Conservation (phyloP, 2,113 vertebrate genomes). For the Amphiprion percula region DNA sequence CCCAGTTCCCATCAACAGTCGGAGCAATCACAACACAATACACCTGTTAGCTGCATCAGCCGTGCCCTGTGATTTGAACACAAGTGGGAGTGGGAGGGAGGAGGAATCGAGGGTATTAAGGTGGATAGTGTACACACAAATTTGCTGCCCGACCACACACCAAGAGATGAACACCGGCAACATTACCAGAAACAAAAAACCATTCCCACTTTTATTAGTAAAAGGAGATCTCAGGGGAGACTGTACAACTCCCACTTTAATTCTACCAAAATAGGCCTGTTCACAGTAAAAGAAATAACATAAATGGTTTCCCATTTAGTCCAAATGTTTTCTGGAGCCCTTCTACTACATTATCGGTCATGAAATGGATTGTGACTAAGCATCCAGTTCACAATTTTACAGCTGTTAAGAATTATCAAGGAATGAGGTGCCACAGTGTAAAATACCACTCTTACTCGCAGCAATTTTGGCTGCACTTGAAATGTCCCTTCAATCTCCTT, state of each 20-base stretch:
- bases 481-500: constrained; percentile 39
- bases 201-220: constrained; percentile 1
- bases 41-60: constrained; percentile 66
- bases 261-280: constrained; percentile 24
- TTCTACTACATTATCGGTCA: constrained; percentile 28
- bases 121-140: constrained; percentile 16
- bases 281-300: constrained; percentile 32
- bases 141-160: constrained; percentile 3
- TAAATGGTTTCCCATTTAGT: constrained; percentile 35
- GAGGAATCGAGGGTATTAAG: constrained; percentile 20
- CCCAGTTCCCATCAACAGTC: constrained; percentile 59
- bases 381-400: constrained; percentile 42
- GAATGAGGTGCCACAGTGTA: constrained; percentile 34
- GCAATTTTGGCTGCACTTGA: constrained; percentile 39
- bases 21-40: constrained; percentile 80
- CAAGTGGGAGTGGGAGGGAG: constrained; percentile 45
- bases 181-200: constrained; percentile 12
- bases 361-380: constrained; percentile 52
- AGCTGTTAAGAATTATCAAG: constrained; percentile 45
- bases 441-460: constrained; percentile 13
- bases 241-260: constrained; percentile 18
- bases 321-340: constrained; percentile 33
- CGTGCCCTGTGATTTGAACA: constrained; percentile 67
- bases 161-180: background rate
- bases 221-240: background rate